These are phyloP conservation scores for Norana najaformis DNA, from an alignment of 2,888 invertebrate species.

Conservation along the genomic window DNA sequence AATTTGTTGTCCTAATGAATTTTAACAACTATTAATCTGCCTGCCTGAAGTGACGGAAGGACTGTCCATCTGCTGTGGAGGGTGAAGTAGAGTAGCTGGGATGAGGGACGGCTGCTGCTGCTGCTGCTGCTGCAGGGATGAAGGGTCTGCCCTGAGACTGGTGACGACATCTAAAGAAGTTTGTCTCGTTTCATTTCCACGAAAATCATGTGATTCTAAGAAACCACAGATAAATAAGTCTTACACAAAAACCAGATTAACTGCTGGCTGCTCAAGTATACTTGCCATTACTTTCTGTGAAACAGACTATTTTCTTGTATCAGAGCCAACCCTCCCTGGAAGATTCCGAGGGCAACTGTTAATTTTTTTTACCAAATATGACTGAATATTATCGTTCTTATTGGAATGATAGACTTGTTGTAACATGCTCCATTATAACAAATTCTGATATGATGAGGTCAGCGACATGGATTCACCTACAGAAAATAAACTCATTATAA, in stretches of 20 bases:
- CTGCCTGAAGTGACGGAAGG: conserved; percentile 18
- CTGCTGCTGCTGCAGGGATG: not conserved
- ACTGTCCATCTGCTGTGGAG: conserved; percentile 23
- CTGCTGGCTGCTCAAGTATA: not conserved
- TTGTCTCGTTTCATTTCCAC: not conserved
- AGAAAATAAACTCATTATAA: too few relatives aligned
- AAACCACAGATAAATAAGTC: not conserved
- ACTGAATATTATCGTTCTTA: not conserved
- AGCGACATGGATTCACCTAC: too few relatives aligned
- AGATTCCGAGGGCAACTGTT: not conserved
- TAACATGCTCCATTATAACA: too few relatives aligned
- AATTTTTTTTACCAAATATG: not conserved
- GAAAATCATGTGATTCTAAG: not conserved
- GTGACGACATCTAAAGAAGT: not conserved
- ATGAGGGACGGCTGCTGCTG: not conserved
- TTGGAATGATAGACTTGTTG: not conserved
- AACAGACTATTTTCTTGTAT: too few relatives aligned
- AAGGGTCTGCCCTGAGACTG: not conserved
- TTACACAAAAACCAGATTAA: conserved; percentile 2
- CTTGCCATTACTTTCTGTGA: not conserved
- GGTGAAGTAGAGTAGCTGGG: not conserved
- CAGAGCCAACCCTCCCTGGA: not conserved
- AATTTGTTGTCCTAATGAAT: too few relatives aligned
- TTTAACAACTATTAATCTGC: not conserved
- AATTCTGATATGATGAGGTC: too few relatives aligned